Conservation (phyloP, 2,888 invertebrate genomes). For the Drosophila nigricruria region DNA sequence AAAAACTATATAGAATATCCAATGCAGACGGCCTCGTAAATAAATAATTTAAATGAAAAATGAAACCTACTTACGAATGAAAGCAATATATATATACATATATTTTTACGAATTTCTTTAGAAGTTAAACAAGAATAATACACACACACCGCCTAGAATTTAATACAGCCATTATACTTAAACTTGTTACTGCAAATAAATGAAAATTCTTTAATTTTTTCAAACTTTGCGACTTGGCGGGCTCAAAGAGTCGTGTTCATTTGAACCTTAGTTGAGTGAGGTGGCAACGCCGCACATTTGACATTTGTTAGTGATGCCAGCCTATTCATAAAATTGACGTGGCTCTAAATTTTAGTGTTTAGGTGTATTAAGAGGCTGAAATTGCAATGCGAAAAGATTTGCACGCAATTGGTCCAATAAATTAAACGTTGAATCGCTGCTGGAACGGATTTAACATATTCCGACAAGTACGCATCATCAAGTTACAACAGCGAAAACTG, state of each 20-base stretch:
- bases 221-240: conserved; percentile 13
- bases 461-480: conserved; percentile 27
- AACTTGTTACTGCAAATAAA: conserved; percentile 39
- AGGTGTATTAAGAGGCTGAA: conserved; percentile 56
- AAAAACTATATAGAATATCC: conserved; percentile 33
- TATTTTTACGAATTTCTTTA: conserved; percentile 69
- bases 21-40: conserved; percentile 24
- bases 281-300: conserved; percentile 52
- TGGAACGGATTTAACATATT: conserved; percentile 32
- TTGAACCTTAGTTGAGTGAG: conserved; percentile 22
- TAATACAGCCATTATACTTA: conserved; percentile 54
- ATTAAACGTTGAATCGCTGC: conserved; percentile 54
- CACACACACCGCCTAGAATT: conserved; percentile 35
- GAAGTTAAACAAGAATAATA: conserved; percentile 22
- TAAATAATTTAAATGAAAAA: conserved; percentile 5
- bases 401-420: conserved; percentile 50
- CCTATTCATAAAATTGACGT: conserved; percentile 49
- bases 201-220: conserved; percentile 11
- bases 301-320: conserved; percentile 49
- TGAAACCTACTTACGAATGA: conserved; percentile 20
- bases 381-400: conserved; percentile 59
- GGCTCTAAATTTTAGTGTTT: conserved; percentile 64
- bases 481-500: conserved; percentile 22
- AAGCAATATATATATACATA: conserved; percentile 39
- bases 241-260: conserved; percentile 27